Evolutionary conservation across 2,113 vertebrate genomes (phyloP).

Genomic region (Uropsilus gracilis): DNA sequence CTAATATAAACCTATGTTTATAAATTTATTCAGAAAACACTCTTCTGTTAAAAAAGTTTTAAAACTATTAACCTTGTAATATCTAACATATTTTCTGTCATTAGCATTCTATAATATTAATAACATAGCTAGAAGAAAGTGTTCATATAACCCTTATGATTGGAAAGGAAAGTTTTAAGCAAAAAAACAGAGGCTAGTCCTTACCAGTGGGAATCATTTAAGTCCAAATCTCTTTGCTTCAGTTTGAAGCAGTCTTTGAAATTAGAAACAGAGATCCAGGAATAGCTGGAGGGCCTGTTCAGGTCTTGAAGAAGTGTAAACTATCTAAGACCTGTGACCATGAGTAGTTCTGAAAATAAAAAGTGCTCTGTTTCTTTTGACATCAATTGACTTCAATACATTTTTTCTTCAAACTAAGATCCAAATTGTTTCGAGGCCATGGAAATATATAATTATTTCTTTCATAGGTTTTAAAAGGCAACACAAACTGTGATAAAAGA

Average conservation of each 20-base stretch:
- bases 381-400: neutral
- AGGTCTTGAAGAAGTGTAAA: neutral
- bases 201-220: neutral
- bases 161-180: neutral
- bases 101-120: neutral
- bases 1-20: neutral
- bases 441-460: neutral
- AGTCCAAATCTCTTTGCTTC: neutral
- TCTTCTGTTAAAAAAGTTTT: neutral
- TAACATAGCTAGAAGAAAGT: neutral
- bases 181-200: neutral
- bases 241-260: neutral
- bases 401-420: neutral
- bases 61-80: neutral
- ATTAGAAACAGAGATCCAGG: neutral
- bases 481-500: neutral
- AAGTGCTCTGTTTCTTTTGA: neutral
- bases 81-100: neutral
- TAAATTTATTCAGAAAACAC: neutral
- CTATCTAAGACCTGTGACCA: neutral
- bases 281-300: neutral
- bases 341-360: neutral
- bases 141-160: neutral
- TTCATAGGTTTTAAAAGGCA: neutral
- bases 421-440: neutral